Percentiles rank a stretch among this genome's conserved stretches.
Evolutionary conservation across 2,888 invertebrate genomes (phyloP).

Genomic region (Ditylenchus weischeri): DNA sequence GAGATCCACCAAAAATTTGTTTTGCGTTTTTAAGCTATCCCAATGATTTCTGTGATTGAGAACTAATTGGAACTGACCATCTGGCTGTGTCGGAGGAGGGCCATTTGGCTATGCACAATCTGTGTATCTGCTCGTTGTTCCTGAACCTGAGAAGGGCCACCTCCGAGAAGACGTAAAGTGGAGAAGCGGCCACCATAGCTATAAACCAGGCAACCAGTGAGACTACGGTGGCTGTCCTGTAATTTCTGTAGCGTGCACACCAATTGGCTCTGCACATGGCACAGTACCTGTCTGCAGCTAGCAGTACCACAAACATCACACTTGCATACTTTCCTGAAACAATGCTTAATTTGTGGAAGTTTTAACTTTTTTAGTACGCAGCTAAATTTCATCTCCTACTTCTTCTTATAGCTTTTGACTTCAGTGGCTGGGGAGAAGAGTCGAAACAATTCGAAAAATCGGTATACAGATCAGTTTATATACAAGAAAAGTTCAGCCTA

Average conservation of each 20-base stretch:
- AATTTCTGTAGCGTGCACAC: conserved; percentile 34
- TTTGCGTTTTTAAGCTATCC: too few species aligned
- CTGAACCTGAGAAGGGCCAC: conserved; percentile 35
- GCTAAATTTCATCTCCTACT: too few species aligned
- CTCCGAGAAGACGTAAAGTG: conserved; percentile 49
- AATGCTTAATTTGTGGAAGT: neutral
- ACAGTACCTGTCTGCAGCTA: conserved; percentile 54
- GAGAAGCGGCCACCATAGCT: conserved; percentile 47
- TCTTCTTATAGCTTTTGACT: too few species aligned
- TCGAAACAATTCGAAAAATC: too few species aligned
- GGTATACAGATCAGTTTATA: too few species aligned
- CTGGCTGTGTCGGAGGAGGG: conserved; percentile 44
- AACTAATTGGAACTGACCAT: conserved; percentile 35
- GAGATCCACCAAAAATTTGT: too few species aligned
- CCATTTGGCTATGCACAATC: conserved; percentile 52
- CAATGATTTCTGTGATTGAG: too few species aligned
- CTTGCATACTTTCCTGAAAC: conserved; percentile 54
- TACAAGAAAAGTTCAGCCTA: too few species aligned
- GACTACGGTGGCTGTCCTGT: conserved; percentile 42
- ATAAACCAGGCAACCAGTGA: conserved; percentile 50
- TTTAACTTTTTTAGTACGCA: neutral
- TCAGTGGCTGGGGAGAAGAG: too few species aligned
- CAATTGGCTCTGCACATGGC: conserved; percentile 53
- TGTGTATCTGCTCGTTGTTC: conserved; percentile 30
- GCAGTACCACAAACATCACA: conserved; percentile 54